A percentile compares a stretch with the other conserved stretches of the same genome.
These are phyloP conservation scores for Sciaenops ocellatus DNA, from an alignment of 2,797 vertebrate genomes.

Conservation along the genomic window DNA sequence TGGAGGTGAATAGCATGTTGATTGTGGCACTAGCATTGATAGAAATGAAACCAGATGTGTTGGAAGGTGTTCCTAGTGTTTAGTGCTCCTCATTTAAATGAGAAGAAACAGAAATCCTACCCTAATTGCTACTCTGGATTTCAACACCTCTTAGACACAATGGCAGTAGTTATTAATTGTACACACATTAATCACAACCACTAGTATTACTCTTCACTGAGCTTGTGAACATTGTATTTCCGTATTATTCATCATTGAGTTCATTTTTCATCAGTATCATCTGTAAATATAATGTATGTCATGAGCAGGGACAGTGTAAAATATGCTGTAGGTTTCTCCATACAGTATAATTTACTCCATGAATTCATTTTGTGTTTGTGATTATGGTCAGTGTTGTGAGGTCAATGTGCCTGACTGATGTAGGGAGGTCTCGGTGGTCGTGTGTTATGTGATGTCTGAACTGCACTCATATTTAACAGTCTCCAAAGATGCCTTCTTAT, in stretches of 20 bases:
- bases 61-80: background rate
- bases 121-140: background rate
- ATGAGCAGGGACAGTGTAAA: background rate
- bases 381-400: background rate
- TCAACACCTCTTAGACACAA: background rate
- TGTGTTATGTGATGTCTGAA: constrained; percentile 44
- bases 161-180: background rate
- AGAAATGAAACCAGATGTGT: background rate
- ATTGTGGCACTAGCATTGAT: background rate
- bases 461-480: constrained; percentile 23
- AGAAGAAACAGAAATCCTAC: background rate
- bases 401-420: constrained; percentile 12
- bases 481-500: constrained; percentile 9
- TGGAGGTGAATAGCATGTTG: background rate
- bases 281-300: background rate
- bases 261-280: background rate
- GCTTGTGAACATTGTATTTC: background rate
- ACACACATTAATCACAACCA: background rate
- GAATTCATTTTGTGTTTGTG: background rate
- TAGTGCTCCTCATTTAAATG: background rate
- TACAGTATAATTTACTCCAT: background rate
- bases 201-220: background rate
- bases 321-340: background rate
- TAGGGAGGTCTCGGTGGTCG: constrained; percentile 1
- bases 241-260: background rate